A percentile compares a stretch with the other conserved stretches of the same genome.
These are phyloP conservation scores for Oscheius sp. DNA, from an alignment of 2,888 invertebrate genomes.

Conservation along the genomic window DNA sequence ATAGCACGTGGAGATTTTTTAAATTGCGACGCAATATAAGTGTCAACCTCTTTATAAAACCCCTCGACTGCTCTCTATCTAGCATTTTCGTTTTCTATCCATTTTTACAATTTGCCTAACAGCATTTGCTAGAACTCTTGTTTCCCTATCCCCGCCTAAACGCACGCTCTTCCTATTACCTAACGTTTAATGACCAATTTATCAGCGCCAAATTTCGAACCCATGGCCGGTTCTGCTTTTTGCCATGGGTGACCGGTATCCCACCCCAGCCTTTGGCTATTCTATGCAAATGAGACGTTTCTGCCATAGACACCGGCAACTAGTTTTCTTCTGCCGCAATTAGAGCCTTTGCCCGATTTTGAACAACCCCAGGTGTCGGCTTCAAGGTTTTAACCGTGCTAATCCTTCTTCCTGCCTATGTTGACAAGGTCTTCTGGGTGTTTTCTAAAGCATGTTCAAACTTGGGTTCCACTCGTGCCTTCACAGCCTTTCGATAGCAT, in stretches of 20 bases:
- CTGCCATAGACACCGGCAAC: slow-evolving; percentile 21
- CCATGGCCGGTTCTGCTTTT: slow-evolving; percentile 13
- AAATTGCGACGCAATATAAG: too few species aligned
- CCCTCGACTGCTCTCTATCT: too few species aligned
- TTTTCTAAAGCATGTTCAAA: slow-evolving; percentile 6
- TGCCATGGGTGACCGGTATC: slow-evolving; percentile 27
- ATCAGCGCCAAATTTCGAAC: neutral
- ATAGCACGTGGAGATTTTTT: too few species aligned
- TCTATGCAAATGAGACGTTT: slow-evolving; percentile 34
- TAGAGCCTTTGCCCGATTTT: slow-evolving; percentile 25
- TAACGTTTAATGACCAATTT: too few species aligned
- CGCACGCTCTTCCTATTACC: too few species aligned
- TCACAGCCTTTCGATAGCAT: slow-evolving; percentile 23
- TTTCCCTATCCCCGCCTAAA: too few species aligned
- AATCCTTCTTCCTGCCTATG: slow-evolving; percentile 18
- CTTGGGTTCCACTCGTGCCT: neutral
- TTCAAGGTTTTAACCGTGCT: slow-evolving; percentile 29
- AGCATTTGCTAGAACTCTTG: too few species aligned
- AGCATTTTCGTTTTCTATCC: too few species aligned
- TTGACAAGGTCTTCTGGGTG: slow-evolving; percentile 14
- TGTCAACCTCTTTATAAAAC: too few species aligned
- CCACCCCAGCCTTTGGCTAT: slow-evolving; percentile 1
- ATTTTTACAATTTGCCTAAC: too few species aligned
- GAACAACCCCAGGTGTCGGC: slow-evolving; percentile 31
- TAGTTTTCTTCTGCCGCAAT: slow-evolving; percentile 26